Evolutionary conservation across 2,888 invertebrate species (phyloP).

Genomic region (Empis livida): DNA sequence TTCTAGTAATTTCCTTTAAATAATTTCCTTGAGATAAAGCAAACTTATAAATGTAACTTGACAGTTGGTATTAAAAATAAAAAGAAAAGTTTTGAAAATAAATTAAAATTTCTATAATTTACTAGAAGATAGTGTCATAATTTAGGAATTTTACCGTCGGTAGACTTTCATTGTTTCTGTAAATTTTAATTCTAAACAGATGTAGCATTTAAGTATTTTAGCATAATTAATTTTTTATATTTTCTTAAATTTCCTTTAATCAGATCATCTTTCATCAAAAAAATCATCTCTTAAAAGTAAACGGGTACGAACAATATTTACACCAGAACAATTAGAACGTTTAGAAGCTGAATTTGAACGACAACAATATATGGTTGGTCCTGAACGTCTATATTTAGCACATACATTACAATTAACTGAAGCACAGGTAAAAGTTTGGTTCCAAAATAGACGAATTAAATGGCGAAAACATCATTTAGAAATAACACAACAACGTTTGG

Average conservation of each 20-base stretch:
- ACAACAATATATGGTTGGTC: constrained; percentile 97
- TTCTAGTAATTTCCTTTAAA: too few species aligned
- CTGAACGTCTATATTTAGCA: constrained; percentile 83
- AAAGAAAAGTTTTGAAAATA: too few species aligned
- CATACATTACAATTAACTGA: constrained; percentile 34
- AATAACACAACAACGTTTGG: constrained; percentile 76
- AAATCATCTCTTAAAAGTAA: constrained; percentile 51
- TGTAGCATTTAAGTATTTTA: too few species aligned
- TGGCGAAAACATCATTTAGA: constrained; percentile 93
- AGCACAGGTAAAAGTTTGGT: constrained; percentile 76
- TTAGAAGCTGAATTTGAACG: constrained; percentile 89
- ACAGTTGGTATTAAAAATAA: too few species aligned
- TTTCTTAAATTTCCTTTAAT: neutral
- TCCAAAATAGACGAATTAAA: constrained; percentile 79
- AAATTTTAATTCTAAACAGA: too few species aligned
- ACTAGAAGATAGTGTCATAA: too few species aligned
- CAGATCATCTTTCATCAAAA: constrained; percentile 15
- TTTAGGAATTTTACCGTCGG: too few species aligned
- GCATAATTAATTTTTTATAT: too few species aligned
- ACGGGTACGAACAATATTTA: constrained; percentile 90
- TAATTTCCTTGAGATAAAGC: too few species aligned
- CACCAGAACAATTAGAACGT: constrained; percentile 87
- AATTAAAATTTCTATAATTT: too few species aligned
- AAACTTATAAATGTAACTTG: too few species aligned
- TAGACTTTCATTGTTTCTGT: too few species aligned